phyloP scores from a whole-genome alignment of 2,888 invertebrate genomes.

The Hypomecis atomaria region DNA sequence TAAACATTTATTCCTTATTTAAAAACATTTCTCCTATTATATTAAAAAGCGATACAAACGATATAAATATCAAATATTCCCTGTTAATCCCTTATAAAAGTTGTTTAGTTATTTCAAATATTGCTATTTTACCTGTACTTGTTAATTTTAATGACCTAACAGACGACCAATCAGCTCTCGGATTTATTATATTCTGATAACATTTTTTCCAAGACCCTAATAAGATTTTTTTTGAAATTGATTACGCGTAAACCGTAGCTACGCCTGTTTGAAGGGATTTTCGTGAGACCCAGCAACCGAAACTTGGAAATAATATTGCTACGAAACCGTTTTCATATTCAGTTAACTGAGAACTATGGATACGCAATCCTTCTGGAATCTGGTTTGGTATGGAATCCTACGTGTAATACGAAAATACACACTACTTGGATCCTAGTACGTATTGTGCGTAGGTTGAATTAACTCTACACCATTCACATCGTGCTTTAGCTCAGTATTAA shows the following conservation, averaged over 20 bases:
- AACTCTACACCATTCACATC: neutral
- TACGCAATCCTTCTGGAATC: conserved; percentile 25
- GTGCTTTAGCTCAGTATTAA: no score
- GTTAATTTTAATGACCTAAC: conserved; percentile 20
- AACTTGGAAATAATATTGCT: conserved; percentile 29
- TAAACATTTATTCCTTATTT: no score
- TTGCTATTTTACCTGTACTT: neutral
- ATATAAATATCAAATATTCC: no score
- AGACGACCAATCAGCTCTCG: conserved; percentile 9
- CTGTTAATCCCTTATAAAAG: no score
- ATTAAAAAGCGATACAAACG: no score
- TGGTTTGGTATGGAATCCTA: conserved; percentile 21
- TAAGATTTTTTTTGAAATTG: conserved; percentile 23
- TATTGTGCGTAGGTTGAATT: neutral
- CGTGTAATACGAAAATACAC: conserved; percentile 15
- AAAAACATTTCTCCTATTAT: no score
- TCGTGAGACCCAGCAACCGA: conserved; percentile 25
- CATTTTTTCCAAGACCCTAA: conserved; percentile 12
- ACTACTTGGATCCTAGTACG: neutral
- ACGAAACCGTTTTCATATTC: conserved; percentile 29
- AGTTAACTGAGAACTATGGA: conserved; percentile 18
- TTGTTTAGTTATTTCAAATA: no score
- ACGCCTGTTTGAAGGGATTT: conserved; percentile 29
- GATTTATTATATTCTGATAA: conserved; percentile 12
- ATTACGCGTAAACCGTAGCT: conserved; percentile 27